Percentiles rank a stretch among this genome's conserved stretches.
phyloP scores from a whole-genome alignment of 2,113 vertebrate genomes.

The Microtus richardsoni region DNA sequence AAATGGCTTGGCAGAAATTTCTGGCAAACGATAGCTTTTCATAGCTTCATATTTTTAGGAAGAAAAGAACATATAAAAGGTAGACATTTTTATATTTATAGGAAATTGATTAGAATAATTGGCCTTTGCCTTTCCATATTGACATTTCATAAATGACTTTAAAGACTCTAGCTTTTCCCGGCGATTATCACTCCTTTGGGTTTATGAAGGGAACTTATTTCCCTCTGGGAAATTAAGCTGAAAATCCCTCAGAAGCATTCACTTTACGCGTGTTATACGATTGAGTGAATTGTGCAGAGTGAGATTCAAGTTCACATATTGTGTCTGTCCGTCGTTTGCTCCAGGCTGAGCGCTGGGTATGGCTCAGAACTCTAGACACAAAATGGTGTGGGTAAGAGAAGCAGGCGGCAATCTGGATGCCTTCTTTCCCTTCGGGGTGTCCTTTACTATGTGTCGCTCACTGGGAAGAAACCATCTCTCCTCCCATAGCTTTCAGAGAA shows the following conservation, averaged over 20 bases:
- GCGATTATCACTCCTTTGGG: constrained; percentile 43
- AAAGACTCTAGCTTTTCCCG: constrained; percentile 40
- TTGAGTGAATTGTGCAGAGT: constrained; percentile 37
- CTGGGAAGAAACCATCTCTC: background rate
- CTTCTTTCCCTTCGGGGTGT: background rate
- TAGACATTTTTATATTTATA: constrained; percentile 59
- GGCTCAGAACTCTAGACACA: background rate
- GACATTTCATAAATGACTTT: constrained; percentile 68
- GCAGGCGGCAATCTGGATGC: background rate
- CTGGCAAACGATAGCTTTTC: constrained; percentile 64
- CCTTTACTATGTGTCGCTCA: background rate
- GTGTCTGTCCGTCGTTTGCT: constrained; percentile 50
- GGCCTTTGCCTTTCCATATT: constrained; percentile 62
- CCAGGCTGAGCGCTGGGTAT: background rate
- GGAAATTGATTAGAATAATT: constrained; percentile 51
- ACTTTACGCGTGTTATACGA: constrained; percentile 46
- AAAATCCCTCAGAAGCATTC: constrained; percentile 66
- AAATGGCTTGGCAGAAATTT: constrained; percentile 58
- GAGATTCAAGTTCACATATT: constrained; percentile 66
- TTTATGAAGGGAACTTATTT: constrained; percentile 61
- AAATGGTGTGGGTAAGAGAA: background rate
- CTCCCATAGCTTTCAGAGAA: background rate
- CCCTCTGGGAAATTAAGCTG: constrained; percentile 50
- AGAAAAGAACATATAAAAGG: constrained; percentile 46
- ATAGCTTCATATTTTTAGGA: constrained; percentile 58